Percentiles rank a stretch among this genome's conserved stretches.
These are phyloP conservation scores for Chrysotoxum bicinctum DNA, from an alignment of 2,888 invertebrate species.

Conservation along the genomic window DNA sequence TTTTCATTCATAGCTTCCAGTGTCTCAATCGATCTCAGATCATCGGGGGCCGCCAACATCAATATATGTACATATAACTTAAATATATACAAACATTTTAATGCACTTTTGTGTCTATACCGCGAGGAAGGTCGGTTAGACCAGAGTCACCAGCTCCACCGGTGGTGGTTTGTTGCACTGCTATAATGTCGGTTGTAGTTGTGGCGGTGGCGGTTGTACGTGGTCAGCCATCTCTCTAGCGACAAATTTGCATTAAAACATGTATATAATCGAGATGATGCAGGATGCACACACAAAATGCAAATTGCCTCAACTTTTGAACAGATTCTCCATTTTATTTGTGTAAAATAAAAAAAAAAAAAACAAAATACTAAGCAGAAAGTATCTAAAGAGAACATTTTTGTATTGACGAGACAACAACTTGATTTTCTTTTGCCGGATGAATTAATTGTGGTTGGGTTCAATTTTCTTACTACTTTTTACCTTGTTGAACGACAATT, in stretches of 20 bases:
- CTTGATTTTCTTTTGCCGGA: constrained; percentile 71
- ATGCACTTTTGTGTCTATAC: constrained; percentile 35
- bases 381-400: constrained; percentile 9
- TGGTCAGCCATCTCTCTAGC: constrained; percentile 61
- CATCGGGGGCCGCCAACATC: not conserved
- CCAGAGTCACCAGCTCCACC: not conserved
- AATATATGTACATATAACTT: constrained; percentile 2
- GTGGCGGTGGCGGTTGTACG: constrained; percentile 12
- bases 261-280: constrained; percentile 65
- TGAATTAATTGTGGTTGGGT: constrained; percentile 70
- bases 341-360: not conserved
- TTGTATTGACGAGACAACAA: constrained; percentile 62
- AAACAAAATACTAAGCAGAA: not conserved
- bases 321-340: constrained; percentile 37
- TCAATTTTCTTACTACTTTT: constrained; percentile 51
- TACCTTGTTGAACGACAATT: constrained; percentile 36
- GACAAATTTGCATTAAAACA: constrained; percentile 71
- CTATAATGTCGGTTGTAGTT: not conserved
- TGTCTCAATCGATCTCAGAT: constrained; percentile 52
- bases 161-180: constrained; percentile 21
- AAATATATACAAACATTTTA: constrained; percentile 24
- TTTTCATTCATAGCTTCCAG: constrained; percentile 58
- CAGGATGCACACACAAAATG: constrained; percentile 71
- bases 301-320: constrained; percentile 64
- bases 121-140: constrained; percentile 32